These are phyloP conservation scores for Rhinophrynus dorsalis DNA, from an alignment of 2,797 vertebrate genomes.

Conservation along the genomic window DNA sequence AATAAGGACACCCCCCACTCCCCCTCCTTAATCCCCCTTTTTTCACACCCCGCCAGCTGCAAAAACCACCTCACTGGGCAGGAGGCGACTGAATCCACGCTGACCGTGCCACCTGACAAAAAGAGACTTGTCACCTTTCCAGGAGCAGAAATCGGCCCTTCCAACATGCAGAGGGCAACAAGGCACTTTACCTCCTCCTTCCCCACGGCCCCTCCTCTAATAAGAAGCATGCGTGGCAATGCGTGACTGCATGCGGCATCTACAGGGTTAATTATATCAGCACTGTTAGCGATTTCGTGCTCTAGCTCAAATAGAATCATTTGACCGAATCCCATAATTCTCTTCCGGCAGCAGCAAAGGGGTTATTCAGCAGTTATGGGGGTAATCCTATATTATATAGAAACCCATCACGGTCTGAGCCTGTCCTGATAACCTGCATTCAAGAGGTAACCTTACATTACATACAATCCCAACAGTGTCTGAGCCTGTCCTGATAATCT, in stretches of 20 bases:
- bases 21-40: constrained; percentile 22
- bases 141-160: constrained; percentile 8
- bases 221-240: constrained; percentile 47
- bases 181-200: constrained; percentile 20
- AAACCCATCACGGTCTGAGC: constrained; percentile 17
- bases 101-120: constrained; percentile 1
- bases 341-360: constrained; percentile 11
- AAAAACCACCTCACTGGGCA: constrained; percentile 19
- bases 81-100: constrained; percentile 12
- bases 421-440: constrained; percentile 26
- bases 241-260: constrained; percentile 44
- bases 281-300: constrained; percentile 10
- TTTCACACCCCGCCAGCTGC: constrained; percentile 38
- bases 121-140: constrained; percentile 26
- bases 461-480: constrained; percentile 24
- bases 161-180: constrained; percentile 9
- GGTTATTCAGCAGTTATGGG: constrained; percentile 11
- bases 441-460: constrained; percentile 7
- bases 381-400: constrained; percentile 21
- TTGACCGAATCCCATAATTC: not conserved
- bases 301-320: not conserved
- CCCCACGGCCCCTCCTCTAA: constrained; percentile 14
- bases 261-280: constrained; percentile 25
- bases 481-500: not conserved
- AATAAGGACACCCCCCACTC: constrained; percentile 38